Base-by-base conservation (phyloP, 1,140 invertebrate species). In the Eriocheir sinensis region DNA sequence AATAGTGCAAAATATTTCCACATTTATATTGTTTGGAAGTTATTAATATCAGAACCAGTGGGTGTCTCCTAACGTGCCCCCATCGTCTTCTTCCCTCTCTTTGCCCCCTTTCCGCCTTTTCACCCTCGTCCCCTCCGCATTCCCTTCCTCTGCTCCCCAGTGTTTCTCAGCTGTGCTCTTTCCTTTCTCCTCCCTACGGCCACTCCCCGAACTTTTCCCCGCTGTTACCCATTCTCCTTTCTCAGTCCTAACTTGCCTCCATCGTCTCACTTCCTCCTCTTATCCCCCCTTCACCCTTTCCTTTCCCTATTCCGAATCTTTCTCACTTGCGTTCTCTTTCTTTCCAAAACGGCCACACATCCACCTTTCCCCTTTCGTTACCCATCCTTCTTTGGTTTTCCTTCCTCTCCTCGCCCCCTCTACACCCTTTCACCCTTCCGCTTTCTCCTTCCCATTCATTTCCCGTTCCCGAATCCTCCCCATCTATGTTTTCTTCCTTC, bases 221-320 rank as follows among this genome's bases (percentile, higher is more conserved):
- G 8, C 40, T 36, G 38, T 86, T 38, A 27, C 27, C 83, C 6
- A 38, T 36, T 6, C 30, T 38, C 21, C 4, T 38, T 36, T 86
- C 30, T 36, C 38, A 3, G n/a, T 38, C 79, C 27, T 6, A 8
- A n/a, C n/a, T n/a, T n/a, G n/a, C n/a, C n/a, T n/a, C n/a, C n/a
- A n/a, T n/a, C n/a, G 3, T 80, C 81, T 83, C 21, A 9, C 81
- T 83, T 9, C 12, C 32, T 83, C 81, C 27, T 21, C 27, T 21
- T 60, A 9, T 36, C 32, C 27, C 32, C 40, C 85, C 40, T 38
- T 60, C 89, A 60, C 89, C 32, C 89, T 90, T 53, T 91, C 53
- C 36, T 32, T 91, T 32, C 34, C 89, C 17, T 32, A 6, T 15
- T 36, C 53, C 0, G 48, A n/a, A 2, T 72, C 60, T 72, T n/a